Percentiles rank a stretch among this genome's conserved stretches.
These are phyloP conservation scores for Peromyscus maniculatus DNA, from an alignment of 2,113 vertebrate genomes.

Conservation along the genomic window DNA sequence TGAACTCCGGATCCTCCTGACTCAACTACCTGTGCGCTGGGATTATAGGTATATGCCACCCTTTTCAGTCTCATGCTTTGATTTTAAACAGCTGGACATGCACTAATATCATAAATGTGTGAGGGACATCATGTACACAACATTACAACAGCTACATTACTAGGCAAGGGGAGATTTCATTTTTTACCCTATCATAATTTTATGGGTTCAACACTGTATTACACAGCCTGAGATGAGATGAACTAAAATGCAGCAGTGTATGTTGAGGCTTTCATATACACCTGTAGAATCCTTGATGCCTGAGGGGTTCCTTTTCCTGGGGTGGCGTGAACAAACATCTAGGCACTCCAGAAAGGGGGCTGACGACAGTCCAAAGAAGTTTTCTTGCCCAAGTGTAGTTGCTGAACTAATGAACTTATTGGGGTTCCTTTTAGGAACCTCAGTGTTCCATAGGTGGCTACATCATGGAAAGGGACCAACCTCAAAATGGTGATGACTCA, in stretches of 20 bases:
- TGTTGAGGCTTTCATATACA: background rate
- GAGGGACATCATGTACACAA: background rate
- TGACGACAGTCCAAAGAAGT: background rate
- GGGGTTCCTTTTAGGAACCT: background rate
- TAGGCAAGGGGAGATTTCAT: background rate
- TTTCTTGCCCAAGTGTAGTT: background rate
- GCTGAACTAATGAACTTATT: background rate
- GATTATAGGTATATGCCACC: background rate
- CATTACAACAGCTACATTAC: background rate
- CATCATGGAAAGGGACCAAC: background rate
- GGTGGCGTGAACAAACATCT: background rate
- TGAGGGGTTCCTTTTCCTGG: background rate
- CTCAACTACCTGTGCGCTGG: background rate
- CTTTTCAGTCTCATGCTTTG: background rate
- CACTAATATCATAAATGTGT: background rate
- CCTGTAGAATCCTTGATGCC: background rate
- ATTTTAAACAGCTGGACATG: background rate
- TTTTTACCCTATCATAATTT: background rate
- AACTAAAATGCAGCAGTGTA: background rate
- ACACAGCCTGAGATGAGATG: background rate
- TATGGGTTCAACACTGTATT: too few species aligned
- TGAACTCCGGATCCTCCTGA: background rate
- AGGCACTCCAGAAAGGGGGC: background rate
- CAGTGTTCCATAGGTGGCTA: background rate
- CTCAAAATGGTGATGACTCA: background rate